Base-by-base conservation (phyloP, 2,113 vertebrate genomes). In the Galeopterus variegatus region DNA sequence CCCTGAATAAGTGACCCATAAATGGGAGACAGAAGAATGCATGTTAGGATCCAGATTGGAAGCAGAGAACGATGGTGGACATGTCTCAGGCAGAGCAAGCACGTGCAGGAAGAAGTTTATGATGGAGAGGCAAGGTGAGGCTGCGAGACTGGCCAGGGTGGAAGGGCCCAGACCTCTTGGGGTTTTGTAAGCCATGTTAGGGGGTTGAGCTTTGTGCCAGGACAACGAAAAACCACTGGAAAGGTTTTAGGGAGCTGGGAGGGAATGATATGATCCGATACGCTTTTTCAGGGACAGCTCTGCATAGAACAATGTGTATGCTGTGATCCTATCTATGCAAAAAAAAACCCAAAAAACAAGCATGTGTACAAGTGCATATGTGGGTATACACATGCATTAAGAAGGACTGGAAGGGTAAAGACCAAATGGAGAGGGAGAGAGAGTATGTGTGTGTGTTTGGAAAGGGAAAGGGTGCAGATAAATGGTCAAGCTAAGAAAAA, bases 121-220 rank as follows among this genome's bases (percentile, higher is more conserved):
- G 19, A 33, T 4, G 11, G 31, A 85, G 14, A 60, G 8, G 14
- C 3, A 45, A n/a, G 41, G 8, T 9, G 33, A 6, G 17, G 26
- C 19, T 19, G 1, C 31, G n/a, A 62, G 1, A 0, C 45, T 36
- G 45, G 13, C 11, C 5, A 4, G 7, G 48, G 45, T 76, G 21
- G 69, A 45, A 65, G 9, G 65, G 67, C 10, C 14, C 45, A 62
- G 80, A 79, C 9, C 17, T 52, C 67, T 50, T 7, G 0, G 31
- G 26, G 54, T 48, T 88, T 28, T 31, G 8, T 33, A 28, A 82
- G 9, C 50, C 13, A 1, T 11, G 3, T 36, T 36, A 41, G 50
- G 52, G 17, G 15, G 33, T n/a, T 26, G 9, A 19, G 72, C 48
- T 69, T 81, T 85, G 86, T 76, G 72, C 81, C 65, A 62, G 65